phyloP scores from a whole-genome alignment of 2,113 vertebrate species.

The Cephalophus harveyi region DNA sequence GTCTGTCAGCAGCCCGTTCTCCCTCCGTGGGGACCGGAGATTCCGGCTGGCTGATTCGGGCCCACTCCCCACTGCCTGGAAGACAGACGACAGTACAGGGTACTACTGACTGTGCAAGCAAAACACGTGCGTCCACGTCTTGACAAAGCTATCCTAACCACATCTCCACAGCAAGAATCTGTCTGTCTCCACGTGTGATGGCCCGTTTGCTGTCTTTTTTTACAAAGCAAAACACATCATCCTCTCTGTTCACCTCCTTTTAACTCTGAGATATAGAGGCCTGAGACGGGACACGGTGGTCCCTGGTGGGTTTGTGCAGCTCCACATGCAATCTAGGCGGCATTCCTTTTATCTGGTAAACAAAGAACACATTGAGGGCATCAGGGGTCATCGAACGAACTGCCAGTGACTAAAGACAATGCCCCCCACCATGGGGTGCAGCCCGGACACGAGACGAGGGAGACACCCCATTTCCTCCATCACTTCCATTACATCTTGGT shows the following conservation, averaged over 20 bases:
- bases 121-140: background rate
- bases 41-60: background rate
- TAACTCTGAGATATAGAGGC: background rate
- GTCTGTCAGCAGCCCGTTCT: background rate
- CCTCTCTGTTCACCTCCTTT: background rate
- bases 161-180: background rate
- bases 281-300: too few species aligned
- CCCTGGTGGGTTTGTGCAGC: background rate
- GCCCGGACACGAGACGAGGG: background rate
- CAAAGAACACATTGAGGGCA: background rate
- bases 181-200: background rate
- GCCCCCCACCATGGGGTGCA: background rate
- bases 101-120: background rate
- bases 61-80: rapidly evolving
- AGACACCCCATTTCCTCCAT: background rate
- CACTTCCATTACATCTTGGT: background rate
- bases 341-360: background rate
- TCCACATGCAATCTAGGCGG: background rate
- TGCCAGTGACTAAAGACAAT: background rate
- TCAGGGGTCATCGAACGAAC: background rate
- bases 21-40: background rate
- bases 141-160: background rate
- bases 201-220: background rate
- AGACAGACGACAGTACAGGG: background rate
- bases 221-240: background rate